phyloP scores from a whole-genome alignment of 2,113 vertebrate genomes.

The Dicerorhinus sumatrensis region DNA sequence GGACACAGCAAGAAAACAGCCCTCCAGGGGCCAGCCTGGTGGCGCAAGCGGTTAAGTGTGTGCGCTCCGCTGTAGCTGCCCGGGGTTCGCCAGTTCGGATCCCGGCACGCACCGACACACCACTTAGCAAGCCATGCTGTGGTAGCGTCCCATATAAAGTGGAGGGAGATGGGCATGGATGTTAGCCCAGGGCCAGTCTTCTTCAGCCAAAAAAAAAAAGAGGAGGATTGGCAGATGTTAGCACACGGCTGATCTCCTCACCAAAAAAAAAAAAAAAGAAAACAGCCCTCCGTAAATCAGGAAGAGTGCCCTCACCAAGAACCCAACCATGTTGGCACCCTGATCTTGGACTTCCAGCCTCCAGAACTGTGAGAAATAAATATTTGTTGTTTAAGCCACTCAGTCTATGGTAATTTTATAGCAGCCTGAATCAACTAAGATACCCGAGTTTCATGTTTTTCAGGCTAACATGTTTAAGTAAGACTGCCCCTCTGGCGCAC shows the following conservation, averaged over 20 bases:
- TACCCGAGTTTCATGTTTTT: not conserved
- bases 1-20: not conserved
- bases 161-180: too few relatives aligned
- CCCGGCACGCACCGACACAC: too few relatives aligned
- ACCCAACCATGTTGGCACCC: not conserved
- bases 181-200: too few relatives aligned
- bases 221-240: too few relatives aligned
- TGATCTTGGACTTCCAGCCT: not conserved
- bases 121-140: too few relatives aligned
- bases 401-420: not conserved
- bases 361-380: not conserved
- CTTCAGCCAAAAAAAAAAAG: too few relatives aligned
- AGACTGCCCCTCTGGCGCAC: not conserved
- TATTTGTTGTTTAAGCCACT: not conserved
- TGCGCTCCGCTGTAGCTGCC: too few relatives aligned
- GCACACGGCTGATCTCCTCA: too few relatives aligned
- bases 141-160: too few relatives aligned
- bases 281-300: not conserved
- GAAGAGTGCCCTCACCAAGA: not conserved
- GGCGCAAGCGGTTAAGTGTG: too few relatives aligned
- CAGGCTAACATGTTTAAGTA: not conserved
- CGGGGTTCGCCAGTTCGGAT: too few relatives aligned
- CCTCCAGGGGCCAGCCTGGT: too few relatives aligned
- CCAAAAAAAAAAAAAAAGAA: not conserved
- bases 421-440: not conserved